Conservation (phyloP, 2,797 vertebrate species). For the Gymnopithys bicolor region DNA sequence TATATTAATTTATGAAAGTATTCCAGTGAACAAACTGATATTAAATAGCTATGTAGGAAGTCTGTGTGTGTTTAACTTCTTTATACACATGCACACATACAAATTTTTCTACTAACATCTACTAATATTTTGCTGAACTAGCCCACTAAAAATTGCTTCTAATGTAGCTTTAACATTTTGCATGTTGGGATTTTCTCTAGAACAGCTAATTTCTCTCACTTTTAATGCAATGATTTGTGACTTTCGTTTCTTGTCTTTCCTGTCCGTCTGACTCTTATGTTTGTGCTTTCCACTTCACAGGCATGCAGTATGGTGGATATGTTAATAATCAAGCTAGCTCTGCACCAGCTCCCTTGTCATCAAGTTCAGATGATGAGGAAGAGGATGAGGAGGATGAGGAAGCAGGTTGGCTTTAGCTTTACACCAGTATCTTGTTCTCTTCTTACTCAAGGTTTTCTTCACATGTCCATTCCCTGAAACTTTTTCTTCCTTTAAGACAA, state of each 20-base stretch:
- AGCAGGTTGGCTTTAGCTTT: conserved; percentile 98
- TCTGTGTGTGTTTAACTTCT: background rate
- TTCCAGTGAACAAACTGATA: background rate
- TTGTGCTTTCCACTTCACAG: conserved; percentile 91
- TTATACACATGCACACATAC: background rate
- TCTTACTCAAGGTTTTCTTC: conserved; percentile 44
- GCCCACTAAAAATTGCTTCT: conserved; percentile 34
- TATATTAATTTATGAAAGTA: background rate
- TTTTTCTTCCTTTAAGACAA: background rate
- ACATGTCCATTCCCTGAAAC: background rate
- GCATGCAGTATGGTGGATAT: conserved; percentile 94
- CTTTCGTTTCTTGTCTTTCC: conserved; percentile 67
- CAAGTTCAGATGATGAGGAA: conserved; percentile 97
- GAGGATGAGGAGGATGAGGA: conserved; percentile 93
- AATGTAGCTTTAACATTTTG: conserved; percentile 40
- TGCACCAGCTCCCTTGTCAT: conserved; percentile 93
- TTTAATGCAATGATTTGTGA: conserved; percentile 76
- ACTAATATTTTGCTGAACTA: conserved; percentile 35
- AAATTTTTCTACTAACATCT: background rate
- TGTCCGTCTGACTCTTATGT: conserved; percentile 80
- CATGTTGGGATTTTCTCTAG: conserved; percentile 68
- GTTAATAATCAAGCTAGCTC: conserved; percentile 95
- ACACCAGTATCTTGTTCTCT: conserved; percentile 76
- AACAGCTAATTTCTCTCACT: conserved; percentile 69
- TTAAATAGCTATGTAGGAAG: background rate